Base-by-base conservation (phyloP, 2,888 invertebrate species). In the Spialia ferax region DNA sequence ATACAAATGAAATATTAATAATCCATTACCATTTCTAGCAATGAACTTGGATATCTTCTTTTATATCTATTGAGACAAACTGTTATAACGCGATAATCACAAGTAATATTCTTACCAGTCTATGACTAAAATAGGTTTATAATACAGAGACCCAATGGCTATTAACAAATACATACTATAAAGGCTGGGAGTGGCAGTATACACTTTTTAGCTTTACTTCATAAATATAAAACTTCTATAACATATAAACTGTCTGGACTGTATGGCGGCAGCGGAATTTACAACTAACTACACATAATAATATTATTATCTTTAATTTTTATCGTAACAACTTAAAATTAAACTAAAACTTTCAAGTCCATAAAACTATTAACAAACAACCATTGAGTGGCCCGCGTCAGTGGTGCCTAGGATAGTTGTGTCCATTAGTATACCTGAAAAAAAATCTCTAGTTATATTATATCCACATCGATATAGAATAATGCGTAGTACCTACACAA, bases 321-420 rank as follows among this genome's bases (percentile, higher is more conserved):
- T 69, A 66, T 66, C 57, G 18, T 52, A 60, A 68, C 70, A 69
- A 64, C 71, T 70, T 75, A 71, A 68, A 59, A 63, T 70, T 68
- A 70, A 70, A 69, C 68, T 69, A 72, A 64, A 69, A 67, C 48
- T 69, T 42, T 69, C 23, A 73, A 66, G 85, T 88, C 85, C 85
- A 82, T 86, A 83, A 77, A 76, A 79, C 80, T 81, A 83, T 81
- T 77, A 75, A 73, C 68, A 77, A 75, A 73, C 74, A 75, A 74
- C 73, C 79, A 75, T 80, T 70, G 72, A 70, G 73, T 65, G 73
- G 80, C 89, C 84, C 71, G 82, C 85, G 93, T 93, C 93, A 93
- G 87, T 91, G 93, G 77, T 91, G 93, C 71, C 93, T 76, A 5
- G 88, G 84, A 78, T 93, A 93, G 77, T 92, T 87, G 73, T 91